Base-by-base conservation (phyloP, 2,113 vertebrate genomes). In the Glaucidium brasilianum region DNA sequence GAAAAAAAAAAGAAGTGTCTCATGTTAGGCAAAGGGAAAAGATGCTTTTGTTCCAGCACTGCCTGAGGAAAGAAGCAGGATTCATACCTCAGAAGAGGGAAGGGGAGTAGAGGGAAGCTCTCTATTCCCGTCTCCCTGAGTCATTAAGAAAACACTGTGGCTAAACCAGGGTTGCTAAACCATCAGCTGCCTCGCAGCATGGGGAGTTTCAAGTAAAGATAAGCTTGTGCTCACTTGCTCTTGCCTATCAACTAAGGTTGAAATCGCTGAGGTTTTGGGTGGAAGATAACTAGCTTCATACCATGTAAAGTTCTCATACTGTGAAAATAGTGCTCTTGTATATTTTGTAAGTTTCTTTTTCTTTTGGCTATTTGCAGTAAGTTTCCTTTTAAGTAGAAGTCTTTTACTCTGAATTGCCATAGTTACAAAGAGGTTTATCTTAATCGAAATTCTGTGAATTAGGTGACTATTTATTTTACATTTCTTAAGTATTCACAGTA, bases 231-330 rank as follows among this genome's bases (percentile, higher is more conserved):
- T 45, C 25, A 0, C n/a, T 47, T 1, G 9, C 50, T 89, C 45
- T 87, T 76, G 80, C 49, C 71, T 5, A 0, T 47, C 35, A 41
- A 0, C n/a, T 13, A 20, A 34, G n/a, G 37, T 1, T 76, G 58
- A 30, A 66, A 34, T 67, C 1, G 1, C 37, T 37, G 55, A 10
- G 22, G 29, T 77, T 90, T 72, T 26, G 73, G 23, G 5, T 86
- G 75, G 19, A 45, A 56, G 49, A 30, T n/a, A 56, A 18, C 17
- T 26, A 43, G 35, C 39, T 50, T 77, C 15, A 22, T 14, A 27
- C 41, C 10, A 8, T 2, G 2, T 3, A 8, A 53, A 34, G 8
- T 37, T 52, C 56, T 39, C 6, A 2, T 34, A 0, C 9, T 59
- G 27, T 9, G 29, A 50, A 63, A 76, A 56, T 10, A 39, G 13